phyloP scores from a whole-genome alignment of 2,113 vertebrate species.

The Azemiops feae region DNA sequence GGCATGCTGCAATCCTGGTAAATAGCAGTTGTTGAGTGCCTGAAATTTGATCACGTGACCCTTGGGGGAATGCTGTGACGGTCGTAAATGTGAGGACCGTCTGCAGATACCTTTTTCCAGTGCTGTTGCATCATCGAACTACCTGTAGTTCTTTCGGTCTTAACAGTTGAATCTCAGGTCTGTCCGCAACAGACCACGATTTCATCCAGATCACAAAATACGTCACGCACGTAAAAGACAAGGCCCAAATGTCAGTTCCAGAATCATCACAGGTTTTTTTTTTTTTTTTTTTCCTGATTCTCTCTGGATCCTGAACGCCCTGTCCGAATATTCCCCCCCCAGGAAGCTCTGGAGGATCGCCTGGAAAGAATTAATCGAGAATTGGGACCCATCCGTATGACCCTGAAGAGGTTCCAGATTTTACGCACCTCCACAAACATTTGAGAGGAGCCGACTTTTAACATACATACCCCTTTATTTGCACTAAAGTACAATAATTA shows the following conservation, averaged over 20 bases:
- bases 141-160: not conserved
- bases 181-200: not conserved
- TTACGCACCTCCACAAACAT: constrained; percentile 88
- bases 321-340: constrained; percentile 7
- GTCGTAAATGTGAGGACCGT: not conserved
- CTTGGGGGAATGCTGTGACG: not conserved
- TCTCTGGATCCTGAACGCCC: not conserved
- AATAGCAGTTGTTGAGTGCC: not conserved
- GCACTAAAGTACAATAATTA: constrained; percentile 69
- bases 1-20: not conserved
- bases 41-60: not conserved
- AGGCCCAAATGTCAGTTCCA: not conserved
- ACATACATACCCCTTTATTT: constrained; percentile 59
- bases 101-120: not conserved
- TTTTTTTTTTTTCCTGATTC: not conserved
- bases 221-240: not conserved
- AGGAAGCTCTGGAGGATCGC: constrained; percentile 93
- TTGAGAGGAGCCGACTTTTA: constrained; percentile 67
- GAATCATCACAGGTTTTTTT: not conserved
- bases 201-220: not conserved
- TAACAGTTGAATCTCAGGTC: not conserved
- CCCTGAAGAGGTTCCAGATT: constrained; percentile 90
- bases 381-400: constrained; percentile 93
- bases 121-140: not conserved
- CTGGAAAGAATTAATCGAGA: constrained; percentile 88